phyloP scores from a whole-genome alignment of 1,140 invertebrate species.

The Drosophila repleta region DNA sequence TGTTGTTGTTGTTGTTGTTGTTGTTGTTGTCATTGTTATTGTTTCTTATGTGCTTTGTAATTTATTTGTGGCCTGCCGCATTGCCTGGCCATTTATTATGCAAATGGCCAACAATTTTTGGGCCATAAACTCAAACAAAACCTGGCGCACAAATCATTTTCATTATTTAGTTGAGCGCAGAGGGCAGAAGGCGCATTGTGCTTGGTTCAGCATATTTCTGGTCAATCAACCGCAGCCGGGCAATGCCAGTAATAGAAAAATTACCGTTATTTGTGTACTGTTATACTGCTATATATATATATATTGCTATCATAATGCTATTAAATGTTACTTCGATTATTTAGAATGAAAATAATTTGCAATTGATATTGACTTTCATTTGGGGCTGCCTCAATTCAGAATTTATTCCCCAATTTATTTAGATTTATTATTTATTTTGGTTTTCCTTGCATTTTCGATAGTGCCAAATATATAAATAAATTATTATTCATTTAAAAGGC shows the following conservation, averaged over 20 bases:
- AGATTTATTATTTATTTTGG: neutral
- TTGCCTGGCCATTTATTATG: conserved; percentile 71
- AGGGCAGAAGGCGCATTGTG: conserved; percentile 24
- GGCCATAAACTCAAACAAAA: conserved; percentile 57
- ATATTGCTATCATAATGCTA: conserved; percentile 3
- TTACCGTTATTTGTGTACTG: conserved; percentile 9
- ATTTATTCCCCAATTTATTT: neutral
- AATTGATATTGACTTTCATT: neutral
- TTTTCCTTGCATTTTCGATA: no score
- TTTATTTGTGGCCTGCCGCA: conserved; percentile 60
- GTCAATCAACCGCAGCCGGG: conserved; percentile 29
- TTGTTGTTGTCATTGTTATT: conserved; percentile 17
- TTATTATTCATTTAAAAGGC: no score
- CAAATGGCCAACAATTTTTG: conserved; percentile 66
- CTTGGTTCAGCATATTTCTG: conserved; percentile 33
- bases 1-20: conserved; percentile 2
- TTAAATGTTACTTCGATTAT: neutral
- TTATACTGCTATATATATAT: conserved; percentile 3
- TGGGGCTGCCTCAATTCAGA: neutral
- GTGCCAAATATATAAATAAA: no score
- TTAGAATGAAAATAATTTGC: neutral
- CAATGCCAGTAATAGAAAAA: conserved; percentile 32
- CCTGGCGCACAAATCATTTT: conserved; percentile 65
- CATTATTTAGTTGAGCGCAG: conserved; percentile 40
- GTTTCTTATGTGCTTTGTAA: conserved; percentile 42